phyloP scores from a whole-genome alignment of 2,113 vertebrate genomes.

The Sceloporus tristichus region DNA sequence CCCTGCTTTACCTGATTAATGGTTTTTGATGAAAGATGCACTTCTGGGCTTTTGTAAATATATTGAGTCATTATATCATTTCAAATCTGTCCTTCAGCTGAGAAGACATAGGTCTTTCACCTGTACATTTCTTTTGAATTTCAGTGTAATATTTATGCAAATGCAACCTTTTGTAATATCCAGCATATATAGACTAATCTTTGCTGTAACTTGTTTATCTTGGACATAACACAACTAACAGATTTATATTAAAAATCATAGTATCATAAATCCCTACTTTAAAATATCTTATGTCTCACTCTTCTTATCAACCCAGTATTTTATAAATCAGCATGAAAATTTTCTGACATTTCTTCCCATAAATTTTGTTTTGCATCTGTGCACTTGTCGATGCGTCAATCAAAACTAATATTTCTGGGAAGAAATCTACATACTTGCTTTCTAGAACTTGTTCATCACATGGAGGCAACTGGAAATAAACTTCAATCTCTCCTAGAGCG shows the following conservation, averaged over 20 bases:
- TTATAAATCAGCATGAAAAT: background rate
- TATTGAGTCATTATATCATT: background rate
- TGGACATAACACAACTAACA: background rate
- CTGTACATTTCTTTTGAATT: background rate
- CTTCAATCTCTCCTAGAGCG: background rate
- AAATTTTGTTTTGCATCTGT: conserved; percentile 12
- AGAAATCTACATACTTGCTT: conserved; percentile 15
- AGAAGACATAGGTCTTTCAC: background rate
- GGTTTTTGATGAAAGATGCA: no score
- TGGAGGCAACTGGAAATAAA: background rate
- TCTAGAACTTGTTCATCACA: background rate
- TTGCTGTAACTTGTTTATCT: conserved; percentile 6
- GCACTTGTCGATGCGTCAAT: conserved; percentile 3
- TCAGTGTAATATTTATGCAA: background rate
- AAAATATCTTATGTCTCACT: background rate
- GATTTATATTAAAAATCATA: conserved; percentile 12
- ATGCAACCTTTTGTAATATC: background rate
- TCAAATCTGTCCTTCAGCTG: background rate
- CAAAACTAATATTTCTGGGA: background rate
- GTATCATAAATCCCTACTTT: conserved; percentile 18
- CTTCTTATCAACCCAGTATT: background rate
- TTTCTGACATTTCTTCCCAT: background rate
- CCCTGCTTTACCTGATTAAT: no score
- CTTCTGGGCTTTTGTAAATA: no score
- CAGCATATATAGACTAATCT: background rate